These are phyloP conservation scores for Pristionchus arcanus DNA, from an alignment of 2,888 invertebrate species.

Conservation along the genomic window DNA sequence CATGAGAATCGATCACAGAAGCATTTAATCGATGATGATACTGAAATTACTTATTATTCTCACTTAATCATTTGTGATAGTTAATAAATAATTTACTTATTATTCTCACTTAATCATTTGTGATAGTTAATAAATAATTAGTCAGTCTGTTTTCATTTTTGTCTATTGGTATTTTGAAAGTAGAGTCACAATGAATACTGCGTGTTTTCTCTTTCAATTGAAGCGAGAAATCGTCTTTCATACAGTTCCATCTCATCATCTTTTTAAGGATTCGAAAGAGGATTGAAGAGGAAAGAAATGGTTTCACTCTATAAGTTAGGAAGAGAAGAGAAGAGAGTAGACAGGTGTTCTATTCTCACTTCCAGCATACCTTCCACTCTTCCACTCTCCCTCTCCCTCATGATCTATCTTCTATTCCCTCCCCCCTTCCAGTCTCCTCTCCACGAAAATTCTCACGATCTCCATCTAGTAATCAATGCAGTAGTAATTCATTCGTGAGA, in stretches of 20 bases:
- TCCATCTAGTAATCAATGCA: conserved; percentile 14
- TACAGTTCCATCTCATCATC: background rate
- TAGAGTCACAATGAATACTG: background rate
- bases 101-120: background rate
- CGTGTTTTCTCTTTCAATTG: background rate
- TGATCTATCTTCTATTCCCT: background rate
- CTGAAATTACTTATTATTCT: conserved; percentile 11
- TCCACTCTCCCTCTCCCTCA: background rate
- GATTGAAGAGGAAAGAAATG: background rate
- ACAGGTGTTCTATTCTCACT: conserved; percentile 28
- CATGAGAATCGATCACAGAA: conserved; percentile 76
- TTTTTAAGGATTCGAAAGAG: background rate
- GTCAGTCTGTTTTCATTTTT: no score
- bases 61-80: no score
- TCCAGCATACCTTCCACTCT: background rate
- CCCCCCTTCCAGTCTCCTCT: background rate
- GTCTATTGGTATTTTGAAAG: no score
- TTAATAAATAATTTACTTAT: background rate
- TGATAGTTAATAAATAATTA: background rate
- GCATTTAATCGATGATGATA: conserved; percentile 65
- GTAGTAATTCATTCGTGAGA: conserved; percentile 29
- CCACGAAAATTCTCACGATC: conserved; percentile 10
- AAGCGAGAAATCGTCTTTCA: background rate
- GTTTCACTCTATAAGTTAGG: background rate
- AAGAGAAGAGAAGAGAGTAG: background rate